A percentile compares a stretch with the other conserved stretches of the same genome.
Conservation (phyloP, 2,888 invertebrate genomes). For the Xestia c-nigrum region DNA sequence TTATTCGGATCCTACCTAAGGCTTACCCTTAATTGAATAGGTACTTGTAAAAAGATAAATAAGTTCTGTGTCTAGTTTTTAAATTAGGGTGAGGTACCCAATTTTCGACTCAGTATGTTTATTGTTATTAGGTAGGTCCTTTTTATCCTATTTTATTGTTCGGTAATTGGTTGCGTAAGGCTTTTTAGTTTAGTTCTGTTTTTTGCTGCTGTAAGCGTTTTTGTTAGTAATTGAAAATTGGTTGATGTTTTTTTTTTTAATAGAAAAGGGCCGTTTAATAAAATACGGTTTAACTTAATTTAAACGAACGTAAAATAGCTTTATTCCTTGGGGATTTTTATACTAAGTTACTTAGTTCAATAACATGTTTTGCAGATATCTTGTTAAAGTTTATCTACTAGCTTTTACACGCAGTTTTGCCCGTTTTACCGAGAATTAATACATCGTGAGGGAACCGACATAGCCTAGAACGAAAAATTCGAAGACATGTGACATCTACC, state of each 20-base stretch:
- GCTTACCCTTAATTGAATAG: slow-evolving; percentile 36
- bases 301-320: neutral
- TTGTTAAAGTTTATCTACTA: neutral
- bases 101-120: slow-evolving; percentile 30
- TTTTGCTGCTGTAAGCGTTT: slow-evolving; percentile 1
- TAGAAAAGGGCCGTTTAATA: neutral
- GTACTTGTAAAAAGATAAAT: slow-evolving; percentile 31
- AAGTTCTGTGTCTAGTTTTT: slow-evolving; percentile 34
- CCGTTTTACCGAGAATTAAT: no score
- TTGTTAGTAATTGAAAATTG: slow-evolving; percentile 3
- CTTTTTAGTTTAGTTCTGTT: neutral
- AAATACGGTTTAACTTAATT: neutral
- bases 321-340: neutral
- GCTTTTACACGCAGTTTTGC: neutral
- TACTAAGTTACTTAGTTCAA: neutral
- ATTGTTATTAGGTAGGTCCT: slow-evolving; percentile 37
- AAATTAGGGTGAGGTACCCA: slow-evolving; percentile 26
- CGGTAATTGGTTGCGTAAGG: slow-evolving; percentile 33
- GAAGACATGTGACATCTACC: no score
- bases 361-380: neutral
- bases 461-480: no score
- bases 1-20: neutral
- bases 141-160: slow-evolving; percentile 34
- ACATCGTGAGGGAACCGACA: no score
- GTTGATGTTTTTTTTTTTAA: neutral